Evolutionary conservation across 2,797 vertebrate species (phyloP).

Genomic region (Chaetophractus vellerosus): DNA sequence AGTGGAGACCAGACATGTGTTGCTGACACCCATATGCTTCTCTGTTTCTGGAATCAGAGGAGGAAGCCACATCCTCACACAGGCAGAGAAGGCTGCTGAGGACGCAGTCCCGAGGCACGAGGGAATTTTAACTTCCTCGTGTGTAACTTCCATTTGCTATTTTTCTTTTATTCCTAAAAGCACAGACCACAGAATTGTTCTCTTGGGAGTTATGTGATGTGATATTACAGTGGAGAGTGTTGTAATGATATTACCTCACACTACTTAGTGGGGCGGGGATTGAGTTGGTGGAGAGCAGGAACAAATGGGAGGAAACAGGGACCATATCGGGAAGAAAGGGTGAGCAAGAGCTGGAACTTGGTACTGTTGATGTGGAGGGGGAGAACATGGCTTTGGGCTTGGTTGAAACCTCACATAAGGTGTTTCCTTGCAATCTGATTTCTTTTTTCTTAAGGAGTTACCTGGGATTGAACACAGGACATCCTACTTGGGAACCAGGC

Average conservation of each 20-base stretch:
- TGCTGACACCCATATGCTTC: slow-evolving; percentile 81
- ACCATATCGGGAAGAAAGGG: neutral
- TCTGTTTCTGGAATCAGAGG: slow-evolving; percentile 82
- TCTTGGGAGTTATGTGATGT: neutral
- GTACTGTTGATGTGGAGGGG: neutral
- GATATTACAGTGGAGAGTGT: neutral
- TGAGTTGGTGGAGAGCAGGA: neutral
- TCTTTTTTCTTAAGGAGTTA: too few species aligned
- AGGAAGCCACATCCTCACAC: slow-evolving; percentile 65
- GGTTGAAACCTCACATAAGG: neutral
- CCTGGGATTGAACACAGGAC: too few species aligned
- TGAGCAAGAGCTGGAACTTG: neutral
- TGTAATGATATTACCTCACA: neutral
- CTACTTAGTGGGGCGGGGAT: neutral
- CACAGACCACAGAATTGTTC: slow-evolving; percentile 63
- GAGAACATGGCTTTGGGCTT: neutral
- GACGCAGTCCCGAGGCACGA: slow-evolving; percentile 38
- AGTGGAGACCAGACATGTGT: slow-evolving; percentile 86
- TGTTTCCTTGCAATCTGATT: slow-evolving; percentile 31
- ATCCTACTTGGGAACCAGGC: too few species aligned
- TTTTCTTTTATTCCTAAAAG: slow-evolving; percentile 55
- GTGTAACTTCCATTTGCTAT: slow-evolving; percentile 53
- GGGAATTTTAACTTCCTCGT: neutral
- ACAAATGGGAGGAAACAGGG: neutral
- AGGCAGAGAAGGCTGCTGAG: slow-evolving; percentile 75